A percentile compares a stretch with the other conserved stretches of the same genome.
Evolutionary conservation across 2,797 vertebrate species (phyloP).

Genomic region (Enteromius anoplus): DNA sequence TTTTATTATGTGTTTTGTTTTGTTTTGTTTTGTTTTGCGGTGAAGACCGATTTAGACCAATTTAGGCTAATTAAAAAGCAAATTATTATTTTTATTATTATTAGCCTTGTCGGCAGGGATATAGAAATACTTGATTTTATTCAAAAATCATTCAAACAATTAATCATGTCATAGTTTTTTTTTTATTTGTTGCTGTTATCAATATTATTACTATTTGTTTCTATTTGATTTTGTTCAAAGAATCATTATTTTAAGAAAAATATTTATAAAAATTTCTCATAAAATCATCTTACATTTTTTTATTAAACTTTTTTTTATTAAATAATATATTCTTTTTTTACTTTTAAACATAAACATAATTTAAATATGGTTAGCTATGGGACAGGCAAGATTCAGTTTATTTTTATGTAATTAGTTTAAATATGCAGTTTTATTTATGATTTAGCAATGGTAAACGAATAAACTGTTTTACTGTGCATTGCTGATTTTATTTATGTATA

Average conservation of each 20-base stretch:
- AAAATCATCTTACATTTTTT: background rate
- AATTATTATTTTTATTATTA: too few species aligned
- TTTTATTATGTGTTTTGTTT: background rate
- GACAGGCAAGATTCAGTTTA: background rate
- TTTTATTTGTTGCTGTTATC: too few species aligned
- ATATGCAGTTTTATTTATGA: background rate
- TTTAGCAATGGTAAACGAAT: background rate
- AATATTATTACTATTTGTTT: too few species aligned
- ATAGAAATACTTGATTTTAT: background rate
- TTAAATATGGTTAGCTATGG: background rate
- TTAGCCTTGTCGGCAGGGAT: background rate
- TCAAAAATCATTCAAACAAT: background rate
- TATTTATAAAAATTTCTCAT: background rate
- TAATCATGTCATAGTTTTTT: too few species aligned
- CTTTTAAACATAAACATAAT: background rate
- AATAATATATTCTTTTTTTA: background rate
- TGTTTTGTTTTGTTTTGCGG: background rate
- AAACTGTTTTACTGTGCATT: background rate
- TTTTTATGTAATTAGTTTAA: background rate
- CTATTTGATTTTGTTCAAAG: too few species aligned
- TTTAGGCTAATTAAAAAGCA: background rate
- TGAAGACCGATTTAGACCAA: background rate
- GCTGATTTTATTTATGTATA: background rate
- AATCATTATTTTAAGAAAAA: background rate
- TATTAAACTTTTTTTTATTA: background rate